These are phyloP conservation scores for Lithophane ornitopus DNA, from an alignment of 2,888 invertebrate species.

Conservation along the genomic window DNA sequence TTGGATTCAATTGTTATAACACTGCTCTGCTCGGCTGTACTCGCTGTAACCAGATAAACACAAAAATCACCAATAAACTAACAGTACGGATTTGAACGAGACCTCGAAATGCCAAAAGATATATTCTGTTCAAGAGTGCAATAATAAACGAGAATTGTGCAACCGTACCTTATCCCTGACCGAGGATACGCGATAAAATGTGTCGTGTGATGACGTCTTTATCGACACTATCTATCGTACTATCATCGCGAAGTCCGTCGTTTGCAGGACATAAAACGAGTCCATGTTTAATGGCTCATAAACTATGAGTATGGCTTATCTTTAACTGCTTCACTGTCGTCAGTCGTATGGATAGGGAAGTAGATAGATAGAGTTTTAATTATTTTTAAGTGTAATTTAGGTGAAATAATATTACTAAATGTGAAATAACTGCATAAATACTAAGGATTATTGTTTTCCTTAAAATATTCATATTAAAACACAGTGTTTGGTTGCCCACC, in stretches of 20 bases:
- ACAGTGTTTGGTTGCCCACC: too few species aligned
- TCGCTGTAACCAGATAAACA: not conserved
- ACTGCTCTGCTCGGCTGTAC: not conserved
- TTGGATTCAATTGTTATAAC: not conserved
- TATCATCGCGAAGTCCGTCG: conserved; percentile 18
- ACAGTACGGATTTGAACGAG: not conserved
- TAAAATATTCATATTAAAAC: too few species aligned
- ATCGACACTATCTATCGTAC: conserved; percentile 30
- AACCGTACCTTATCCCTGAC: not conserved
- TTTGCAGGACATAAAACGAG: conserved; percentile 49
- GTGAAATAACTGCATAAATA: too few species aligned
- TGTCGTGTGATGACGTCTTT: conserved; percentile 24
- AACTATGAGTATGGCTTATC: conserved; percentile 30
- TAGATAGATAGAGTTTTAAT: too few species aligned
- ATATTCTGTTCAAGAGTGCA: conserved; percentile 1
- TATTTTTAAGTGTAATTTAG: too few species aligned
- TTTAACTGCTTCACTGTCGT: not conserved
- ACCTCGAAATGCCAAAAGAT: not conserved
- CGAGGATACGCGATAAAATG: conserved; percentile 5
- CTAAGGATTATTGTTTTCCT: too few species aligned
- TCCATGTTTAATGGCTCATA: conserved; percentile 48
- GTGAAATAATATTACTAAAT: too few species aligned
- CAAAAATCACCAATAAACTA: not conserved
- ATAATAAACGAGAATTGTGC: conserved; percentile 15
- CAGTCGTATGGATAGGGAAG: not conserved